Percentiles rank a stretch among this genome's conserved stretches.
Conservation (phyloP, 2,888 invertebrate genomes). For the Trissonchulus sp. region DNA sequence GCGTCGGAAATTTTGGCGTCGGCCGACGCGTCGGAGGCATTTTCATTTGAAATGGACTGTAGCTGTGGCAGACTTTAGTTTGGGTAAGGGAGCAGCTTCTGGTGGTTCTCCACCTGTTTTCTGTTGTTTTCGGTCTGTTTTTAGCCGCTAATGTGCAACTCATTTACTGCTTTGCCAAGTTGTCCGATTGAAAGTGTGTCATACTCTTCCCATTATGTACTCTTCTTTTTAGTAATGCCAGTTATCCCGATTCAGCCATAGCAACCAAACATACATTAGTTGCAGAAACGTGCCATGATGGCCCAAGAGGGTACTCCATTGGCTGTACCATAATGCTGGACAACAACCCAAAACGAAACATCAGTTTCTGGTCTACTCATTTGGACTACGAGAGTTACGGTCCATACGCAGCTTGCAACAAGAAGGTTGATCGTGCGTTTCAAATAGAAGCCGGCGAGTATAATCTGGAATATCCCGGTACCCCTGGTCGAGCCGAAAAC, state of each 20-base stretch:
- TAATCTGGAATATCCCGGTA: neutral
- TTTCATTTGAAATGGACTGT: too few relatives aligned
- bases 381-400: slow-evolving; percentile 43
- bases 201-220: too few relatives aligned
- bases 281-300: neutral
- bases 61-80: too few relatives aligned
- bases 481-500: slow-evolving; percentile 15
- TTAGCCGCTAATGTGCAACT: too few relatives aligned
- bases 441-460: slow-evolving; percentile 43
- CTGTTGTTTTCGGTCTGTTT: too few relatives aligned
- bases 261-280: neutral
- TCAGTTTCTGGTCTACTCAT: slow-evolving; percentile 40
- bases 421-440: slow-evolving; percentile 37
- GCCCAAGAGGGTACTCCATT: neutral
- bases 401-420: slow-evolving; percentile 46
- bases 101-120: too few relatives aligned
- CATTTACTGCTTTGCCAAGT: too few relatives aligned
- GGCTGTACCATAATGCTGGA: slow-evolving; percentile 25
- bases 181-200: too few relatives aligned
- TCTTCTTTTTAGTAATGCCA: neutral
- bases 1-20: too few relatives aligned
- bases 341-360: neutral
- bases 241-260: slow-evolving; percentile 21
- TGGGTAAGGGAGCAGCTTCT: too few relatives aligned
- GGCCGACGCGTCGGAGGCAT: too few relatives aligned